Percentiles rank a stretch among this genome's conserved stretches.
phyloP scores from a whole-genome alignment of 2,797 vertebrate genomes.

The Parambassis ranga region DNA sequence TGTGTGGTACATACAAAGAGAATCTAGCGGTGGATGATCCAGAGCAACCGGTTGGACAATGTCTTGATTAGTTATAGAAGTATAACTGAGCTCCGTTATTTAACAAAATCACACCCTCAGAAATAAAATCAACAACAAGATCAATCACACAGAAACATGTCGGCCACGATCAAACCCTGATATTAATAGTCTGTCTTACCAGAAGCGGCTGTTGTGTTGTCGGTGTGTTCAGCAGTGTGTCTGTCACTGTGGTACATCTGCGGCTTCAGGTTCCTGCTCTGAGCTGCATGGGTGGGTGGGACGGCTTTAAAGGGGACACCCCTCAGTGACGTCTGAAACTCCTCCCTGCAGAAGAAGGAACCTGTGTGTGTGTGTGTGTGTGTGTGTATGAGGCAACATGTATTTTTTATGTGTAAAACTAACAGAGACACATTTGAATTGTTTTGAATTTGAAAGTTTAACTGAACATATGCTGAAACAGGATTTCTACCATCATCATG shows the following conservation, averaged over 20 bases:
- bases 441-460: no score
- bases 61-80: no score
- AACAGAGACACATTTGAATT: no score
- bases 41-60: conserved; percentile 26
- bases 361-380: background rate
- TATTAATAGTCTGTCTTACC: no score
- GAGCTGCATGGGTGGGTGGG: background rate
- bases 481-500: no score
- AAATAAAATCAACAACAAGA: no score
- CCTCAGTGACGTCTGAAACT: background rate
- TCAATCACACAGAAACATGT: no score
- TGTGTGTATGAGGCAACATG: background rate
- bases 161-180: no score
- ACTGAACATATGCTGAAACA: no score
- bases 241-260: background rate
- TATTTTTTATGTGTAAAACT: background rate
- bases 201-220: background rate
- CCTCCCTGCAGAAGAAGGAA: conserved; percentile 4
- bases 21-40: background rate
- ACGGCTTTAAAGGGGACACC: conserved; percentile 11
- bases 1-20: background rate
- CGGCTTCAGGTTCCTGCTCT: conserved; percentile 2
- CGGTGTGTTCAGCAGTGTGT: background rate
- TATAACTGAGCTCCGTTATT: no score
- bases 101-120: background rate